A percentile compares a stretch with the other conserved stretches of the same genome.
phyloP scores from a whole-genome alignment of 2,797 vertebrate genomes.

The Hypotaenidia okinawae region DNA sequence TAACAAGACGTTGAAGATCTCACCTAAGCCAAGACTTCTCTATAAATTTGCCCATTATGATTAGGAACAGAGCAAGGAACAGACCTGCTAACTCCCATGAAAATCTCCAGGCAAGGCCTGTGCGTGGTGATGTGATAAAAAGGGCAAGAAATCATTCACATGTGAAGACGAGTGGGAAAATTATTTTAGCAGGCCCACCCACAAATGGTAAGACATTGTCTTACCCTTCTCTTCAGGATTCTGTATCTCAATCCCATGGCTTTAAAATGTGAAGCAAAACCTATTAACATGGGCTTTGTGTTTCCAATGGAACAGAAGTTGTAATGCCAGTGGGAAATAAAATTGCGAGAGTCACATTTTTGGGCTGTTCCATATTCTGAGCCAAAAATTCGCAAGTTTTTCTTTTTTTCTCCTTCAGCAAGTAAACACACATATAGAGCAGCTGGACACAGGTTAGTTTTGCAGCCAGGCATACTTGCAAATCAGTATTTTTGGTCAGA shows the following conservation, averaged over 20 bases:
- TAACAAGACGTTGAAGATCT: neutral
- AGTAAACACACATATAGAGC: conserved; percentile 60
- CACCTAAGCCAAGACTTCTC: neutral
- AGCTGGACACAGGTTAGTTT: conserved; percentile 52
- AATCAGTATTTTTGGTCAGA: conserved; percentile 30
- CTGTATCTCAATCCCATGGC: neutral
- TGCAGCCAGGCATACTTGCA: conserved; percentile 34
- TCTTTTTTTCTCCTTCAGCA: conserved; percentile 12
- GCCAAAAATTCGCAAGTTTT: conserved; percentile 1
- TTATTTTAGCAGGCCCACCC: neutral
- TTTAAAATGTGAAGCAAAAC: conserved; percentile 55
- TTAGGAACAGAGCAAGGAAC: neutral
- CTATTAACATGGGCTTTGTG: neutral
- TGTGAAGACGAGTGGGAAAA: conserved; percentile 27
- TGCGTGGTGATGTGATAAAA: neutral
- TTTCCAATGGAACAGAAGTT: neutral
- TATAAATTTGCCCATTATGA: neutral
- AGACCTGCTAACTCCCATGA: neutral
- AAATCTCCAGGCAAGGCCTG: neutral
- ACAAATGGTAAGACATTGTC: neutral
- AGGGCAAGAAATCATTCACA: conserved; percentile 25
- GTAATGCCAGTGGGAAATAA: neutral
- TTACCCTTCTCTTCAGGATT: conserved; percentile 19
- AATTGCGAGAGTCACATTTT: neutral
- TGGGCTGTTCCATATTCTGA: neutral